Percentiles rank a stretch among this genome's conserved stretches.
These are phyloP conservation scores for Atherinosoma microstoma DNA, from an alignment of 2,797 vertebrate species.

Conservation along the genomic window DNA sequence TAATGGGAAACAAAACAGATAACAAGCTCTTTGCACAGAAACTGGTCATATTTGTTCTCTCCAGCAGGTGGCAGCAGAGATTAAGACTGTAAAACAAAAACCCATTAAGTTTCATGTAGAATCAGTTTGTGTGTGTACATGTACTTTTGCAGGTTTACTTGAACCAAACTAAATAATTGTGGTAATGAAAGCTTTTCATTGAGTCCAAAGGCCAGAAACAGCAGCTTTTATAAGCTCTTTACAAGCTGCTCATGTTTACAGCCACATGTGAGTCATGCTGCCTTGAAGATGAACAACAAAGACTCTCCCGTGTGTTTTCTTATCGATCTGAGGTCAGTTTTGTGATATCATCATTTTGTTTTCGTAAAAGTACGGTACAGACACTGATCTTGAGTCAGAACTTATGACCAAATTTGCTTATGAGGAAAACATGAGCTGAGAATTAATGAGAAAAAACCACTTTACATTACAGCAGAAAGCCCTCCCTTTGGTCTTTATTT, in stretches of 20 bases:
- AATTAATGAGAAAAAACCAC: neutral
- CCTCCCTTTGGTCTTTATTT: neutral
- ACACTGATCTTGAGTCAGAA: neutral
- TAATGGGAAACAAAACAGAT: too few species aligned
- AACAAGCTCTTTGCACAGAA: neutral
- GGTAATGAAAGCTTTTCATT: neutral
- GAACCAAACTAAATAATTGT: neutral
- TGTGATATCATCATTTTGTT: neutral
- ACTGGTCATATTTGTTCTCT: fast-evolving
- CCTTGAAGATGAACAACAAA: neutral
- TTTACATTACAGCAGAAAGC: neutral
- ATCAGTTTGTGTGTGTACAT: slow-evolving; percentile 2
- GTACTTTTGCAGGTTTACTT: slow-evolving; percentile 12
- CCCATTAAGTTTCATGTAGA: slow-evolving; percentile 1
- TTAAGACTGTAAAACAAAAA: neutral
- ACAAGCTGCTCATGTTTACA: neutral
- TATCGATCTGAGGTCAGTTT: slow-evolving; percentile 7
- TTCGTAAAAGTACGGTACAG: neutral
- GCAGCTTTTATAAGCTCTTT: slow-evolving; percentile 6
- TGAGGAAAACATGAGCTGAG: neutral
- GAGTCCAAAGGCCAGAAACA: slow-evolving; percentile 16
- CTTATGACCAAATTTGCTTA: neutral
- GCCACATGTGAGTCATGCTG: neutral
- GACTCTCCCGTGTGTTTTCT: neutral
- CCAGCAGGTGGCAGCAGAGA: slow-evolving; percentile 65